Evolutionary conservation across 2,113 vertebrate species (phyloP), one percentile per base, ranked within the genome.

Genomic region (Oostethus manadensis): DNA sequence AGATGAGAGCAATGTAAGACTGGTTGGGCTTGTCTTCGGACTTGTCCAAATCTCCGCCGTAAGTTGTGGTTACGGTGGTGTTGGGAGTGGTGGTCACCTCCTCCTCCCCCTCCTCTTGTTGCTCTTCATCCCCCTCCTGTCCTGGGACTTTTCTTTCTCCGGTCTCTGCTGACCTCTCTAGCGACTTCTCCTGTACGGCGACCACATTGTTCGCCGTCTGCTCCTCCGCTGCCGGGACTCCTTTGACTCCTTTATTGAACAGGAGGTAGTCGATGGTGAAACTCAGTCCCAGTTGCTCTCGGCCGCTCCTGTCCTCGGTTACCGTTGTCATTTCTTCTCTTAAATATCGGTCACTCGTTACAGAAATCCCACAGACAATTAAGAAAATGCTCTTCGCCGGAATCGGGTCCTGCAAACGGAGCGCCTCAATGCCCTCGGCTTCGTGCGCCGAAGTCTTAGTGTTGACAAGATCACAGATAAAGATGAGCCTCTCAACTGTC

Each of bases 1-100:
- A 92, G 77, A 94, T 93, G 49, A 93, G 88, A 1, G 92, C 90
- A 1, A 92, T 91, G 82, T 93, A 93, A 16, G 92, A 93, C 70
- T 92, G 90, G 1, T 86, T 72, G 0, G 92, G 92, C 56, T 93
- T 93, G 59, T 91, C 87, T 0, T 55, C 40, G 3, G 74, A 79
- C 62, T 70, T 49, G 8, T 5, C 51, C 38, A 56, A 51, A 62
- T 33, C 40, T 22, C 43, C 48, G 56, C 58, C 56, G 29, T 45
- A 57, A 8, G 70, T 57, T 3, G 40, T 74, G 62, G 67, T 70
- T 51, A 74, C 76, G 60, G 44, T 20, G 35, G 40, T 44, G 33
- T 26, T 77, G 29, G 29, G 29, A 33, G 29, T 33, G 29, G 29
- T 33, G 60, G 79, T 85, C 70, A 72, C 55, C 43, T 70, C 51